Base-by-base conservation (phyloP, 2,888 invertebrate species). In the Mesorhabditis belari region DNA sequence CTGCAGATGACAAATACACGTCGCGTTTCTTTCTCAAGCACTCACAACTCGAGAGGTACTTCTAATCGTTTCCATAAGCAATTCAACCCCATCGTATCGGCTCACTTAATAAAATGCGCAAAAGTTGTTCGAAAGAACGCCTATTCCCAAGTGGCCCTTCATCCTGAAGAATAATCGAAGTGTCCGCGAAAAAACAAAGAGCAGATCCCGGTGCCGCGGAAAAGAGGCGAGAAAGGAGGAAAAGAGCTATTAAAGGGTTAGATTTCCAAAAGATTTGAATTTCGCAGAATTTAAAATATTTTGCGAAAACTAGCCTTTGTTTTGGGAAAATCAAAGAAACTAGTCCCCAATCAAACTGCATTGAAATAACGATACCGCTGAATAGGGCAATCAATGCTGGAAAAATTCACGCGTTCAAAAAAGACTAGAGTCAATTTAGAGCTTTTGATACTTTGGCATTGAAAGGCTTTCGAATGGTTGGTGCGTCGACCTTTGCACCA, bases 1-100 rank as follows among this genome's bases (percentile, higher is more conserved):
- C 83, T 28, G 87, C 89, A 70, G 66, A 73, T 56, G 94, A 95
- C 83, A 87, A 95, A 67, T 98, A 98, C 84, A 95, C 96, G 17
- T 90, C 92, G 53, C 44, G 44, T n/a, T 35, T 35, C n/a, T 35
- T 35, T n/a, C 44, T 35, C 44, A 35, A 35, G 44, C 44, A 35
- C n/a, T 35, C 44, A n/a, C 44, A 35, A 35, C 44, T 35, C n/a
- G 44, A 35, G n/a, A 63, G 69, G 69, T 66, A 19, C 12, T 5
- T 55, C n/a, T n/a, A n/a, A n/a, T n/a, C n/a, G n/a, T n/a, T n/a
- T n/a, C n/a, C n/a, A n/a, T n/a, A n/a, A n/a, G n/a, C n/a, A n/a
- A n/a, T n/a, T n/a, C n/a, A n/a, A n/a, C 12, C 12, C 44, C 44
- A 35, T 17, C 12, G 12, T n/a, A 17, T n/a, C 44, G 2, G 44